Conservation (phyloP, 2,888 invertebrate genomes). For the Monopis laevigella region DNA sequence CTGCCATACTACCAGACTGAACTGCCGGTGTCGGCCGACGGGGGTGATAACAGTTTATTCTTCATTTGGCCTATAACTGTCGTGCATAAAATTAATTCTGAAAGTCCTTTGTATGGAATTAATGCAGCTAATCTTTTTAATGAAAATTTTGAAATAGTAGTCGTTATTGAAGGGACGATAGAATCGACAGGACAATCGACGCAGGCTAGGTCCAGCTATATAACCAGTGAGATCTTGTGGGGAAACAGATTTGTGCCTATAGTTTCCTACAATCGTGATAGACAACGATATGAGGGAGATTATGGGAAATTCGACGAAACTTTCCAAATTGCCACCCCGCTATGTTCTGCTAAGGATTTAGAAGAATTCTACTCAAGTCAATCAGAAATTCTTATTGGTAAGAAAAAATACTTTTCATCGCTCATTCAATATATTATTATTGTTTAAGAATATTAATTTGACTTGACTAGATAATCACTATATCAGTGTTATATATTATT, state of each 20-base stretch:
- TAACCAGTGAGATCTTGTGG: constrained; percentile 73
- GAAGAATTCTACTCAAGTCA: constrained; percentile 47
- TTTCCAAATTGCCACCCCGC: constrained; percentile 71
- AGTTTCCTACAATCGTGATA: constrained; percentile 76
- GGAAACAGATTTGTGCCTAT: constrained; percentile 73
- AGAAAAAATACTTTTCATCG: too few relatives aligned
- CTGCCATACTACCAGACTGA: constrained; percentile 76
- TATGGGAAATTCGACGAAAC: constrained; percentile 76
- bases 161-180: constrained; percentile 74
- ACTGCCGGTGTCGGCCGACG: constrained; percentile 68
- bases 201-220: constrained; percentile 70
- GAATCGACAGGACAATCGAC: constrained; percentile 73
- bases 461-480: too few relatives aligned
- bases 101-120: constrained; percentile 76
- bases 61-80: constrained; percentile 87
- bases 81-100: constrained; percentile 75
- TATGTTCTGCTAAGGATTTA: constrained; percentile 64
- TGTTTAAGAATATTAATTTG: too few relatives aligned
- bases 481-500: too few relatives aligned
- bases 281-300: constrained; percentile 77
- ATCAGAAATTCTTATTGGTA: constrained; percentile 27
- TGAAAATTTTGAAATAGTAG: constrained; percentile 75
- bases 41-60: constrained; percentile 75
- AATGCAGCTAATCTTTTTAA: constrained; percentile 75
- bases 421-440: too few relatives aligned